phyloP scores from a whole-genome alignment of 2,113 vertebrate genomes.

The Leptocoma aspasia region DNA sequence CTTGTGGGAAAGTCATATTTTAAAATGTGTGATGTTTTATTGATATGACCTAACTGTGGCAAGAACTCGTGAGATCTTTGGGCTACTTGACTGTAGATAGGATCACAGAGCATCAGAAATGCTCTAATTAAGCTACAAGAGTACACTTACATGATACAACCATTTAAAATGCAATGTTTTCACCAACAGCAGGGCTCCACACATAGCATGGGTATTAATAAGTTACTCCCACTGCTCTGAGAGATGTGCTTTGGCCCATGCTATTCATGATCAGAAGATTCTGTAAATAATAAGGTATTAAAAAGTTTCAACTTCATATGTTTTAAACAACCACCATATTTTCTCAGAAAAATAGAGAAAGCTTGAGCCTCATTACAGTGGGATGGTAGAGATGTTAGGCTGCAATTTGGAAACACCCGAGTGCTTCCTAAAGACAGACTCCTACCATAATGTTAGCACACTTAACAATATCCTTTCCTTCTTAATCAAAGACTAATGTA shows the following conservation, averaged over 20 bases:
- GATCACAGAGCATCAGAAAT: neutral
- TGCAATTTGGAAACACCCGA: neutral
- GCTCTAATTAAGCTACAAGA: neutral
- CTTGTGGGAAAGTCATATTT: neutral
- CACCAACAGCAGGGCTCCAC: neutral
- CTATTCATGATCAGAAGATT: neutral
- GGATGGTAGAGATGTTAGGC: neutral
- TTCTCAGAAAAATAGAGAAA: neutral
- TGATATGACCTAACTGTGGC: neutral
- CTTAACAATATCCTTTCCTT: neutral
- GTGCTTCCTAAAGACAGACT: neutral
- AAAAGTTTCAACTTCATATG: neutral
- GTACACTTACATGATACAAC: rapidly evolving
- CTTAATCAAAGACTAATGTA: neutral
- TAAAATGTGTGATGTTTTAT: neutral
- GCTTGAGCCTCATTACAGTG: neutral
- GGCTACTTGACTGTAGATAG: neutral
- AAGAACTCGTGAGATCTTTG: neutral
- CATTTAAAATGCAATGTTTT: neutral
- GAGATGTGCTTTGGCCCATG: neutral
- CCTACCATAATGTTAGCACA: neutral
- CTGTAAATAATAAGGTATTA: neutral
- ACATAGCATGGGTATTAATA: neutral
- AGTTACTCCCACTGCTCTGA: neutral
- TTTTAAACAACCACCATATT: neutral